phyloP scores from a whole-genome alignment of 2,888 invertebrate genomes.

The Macaria notata region DNA sequence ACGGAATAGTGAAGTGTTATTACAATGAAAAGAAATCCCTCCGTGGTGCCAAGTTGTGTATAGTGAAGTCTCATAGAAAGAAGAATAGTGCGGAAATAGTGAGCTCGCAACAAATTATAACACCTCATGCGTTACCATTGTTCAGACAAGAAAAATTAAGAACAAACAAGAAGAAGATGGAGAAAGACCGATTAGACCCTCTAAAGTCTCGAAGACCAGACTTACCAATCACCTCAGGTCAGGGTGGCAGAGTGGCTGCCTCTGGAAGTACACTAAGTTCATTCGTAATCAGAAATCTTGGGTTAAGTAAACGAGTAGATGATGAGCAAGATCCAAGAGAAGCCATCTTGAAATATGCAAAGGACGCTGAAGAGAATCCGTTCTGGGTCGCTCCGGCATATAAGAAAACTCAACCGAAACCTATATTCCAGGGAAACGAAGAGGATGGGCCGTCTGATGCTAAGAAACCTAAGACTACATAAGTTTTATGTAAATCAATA shows the following conservation, averaged over 20 bases:
- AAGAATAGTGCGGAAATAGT: slow-evolving; percentile 93
- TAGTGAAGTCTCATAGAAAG: slow-evolving; percentile 90
- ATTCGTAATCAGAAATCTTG: slow-evolving; percentile 97
- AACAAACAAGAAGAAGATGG: slow-evolving; percentile 94
- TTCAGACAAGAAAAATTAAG: slow-evolving; percentile 96
- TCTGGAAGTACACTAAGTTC: slow-evolving; percentile 98
- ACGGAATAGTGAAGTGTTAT: slow-evolving; percentile 94
- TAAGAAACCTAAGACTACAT: slow-evolving; percentile 74
- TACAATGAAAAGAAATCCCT: slow-evolving; percentile 94
- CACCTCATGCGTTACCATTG: slow-evolving; percentile 97
- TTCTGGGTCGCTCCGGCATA: slow-evolving; percentile 98
- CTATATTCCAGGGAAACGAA: slow-evolving; percentile 86
- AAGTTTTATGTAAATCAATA: neutral
- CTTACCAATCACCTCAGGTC: slow-evolving; percentile 93
- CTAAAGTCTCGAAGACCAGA: slow-evolving; percentile 92
- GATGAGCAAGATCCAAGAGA: slow-evolving; percentile 97
- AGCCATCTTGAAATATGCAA: slow-evolving; percentile 96
- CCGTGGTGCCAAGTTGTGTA: slow-evolving; percentile 95
- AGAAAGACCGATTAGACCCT: slow-evolving; percentile 94
- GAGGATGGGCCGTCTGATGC: slow-evolving; percentile 77
- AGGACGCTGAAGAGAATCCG: slow-evolving; percentile 97
- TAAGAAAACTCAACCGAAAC: slow-evolving; percentile 92
- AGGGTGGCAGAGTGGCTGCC: slow-evolving; percentile 96
- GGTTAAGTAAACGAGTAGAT: slow-evolving; percentile 94
- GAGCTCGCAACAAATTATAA: slow-evolving; percentile 95